phyloP scores from a whole-genome alignment of 1,140 invertebrate genomes.

The Nylanderia fulva region DNA sequence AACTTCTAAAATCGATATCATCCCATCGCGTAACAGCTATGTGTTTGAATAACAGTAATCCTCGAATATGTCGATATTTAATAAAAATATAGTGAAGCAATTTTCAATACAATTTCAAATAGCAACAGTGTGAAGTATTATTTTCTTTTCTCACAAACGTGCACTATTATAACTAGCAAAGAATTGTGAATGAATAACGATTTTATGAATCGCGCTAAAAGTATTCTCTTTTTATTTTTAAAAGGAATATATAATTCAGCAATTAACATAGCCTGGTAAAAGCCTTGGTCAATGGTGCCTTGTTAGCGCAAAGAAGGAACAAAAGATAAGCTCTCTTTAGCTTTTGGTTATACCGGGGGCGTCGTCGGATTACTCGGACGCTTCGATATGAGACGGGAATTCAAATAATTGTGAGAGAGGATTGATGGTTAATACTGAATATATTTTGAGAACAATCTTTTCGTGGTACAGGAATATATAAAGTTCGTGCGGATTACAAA shows the following conservation, averaged over 20 bases:
- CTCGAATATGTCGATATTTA: conserved; percentile 59
- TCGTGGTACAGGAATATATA: too few relatives aligned
- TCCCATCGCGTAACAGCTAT: conserved; percentile 44
- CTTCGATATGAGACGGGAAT: too few relatives aligned
- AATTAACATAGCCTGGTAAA: conserved; percentile 78
- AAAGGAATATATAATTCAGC: conserved; percentile 79
- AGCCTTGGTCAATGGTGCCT: conserved; percentile 78
- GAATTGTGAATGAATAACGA: neutral
- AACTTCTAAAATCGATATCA: conserved; percentile 59
- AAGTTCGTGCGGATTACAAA: too few relatives aligned
- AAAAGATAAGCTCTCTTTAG: too few relatives aligned
- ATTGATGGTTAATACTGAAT: too few relatives aligned
- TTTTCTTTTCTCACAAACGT: conserved; percentile 12
- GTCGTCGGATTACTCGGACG: too few relatives aligned
- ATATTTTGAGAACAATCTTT: too few relatives aligned
- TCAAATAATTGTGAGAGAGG: too few relatives aligned
- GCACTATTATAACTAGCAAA: neutral
- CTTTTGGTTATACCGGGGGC: too few relatives aligned
- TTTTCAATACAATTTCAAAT: conserved; percentile 48
- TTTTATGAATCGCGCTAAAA: neutral
- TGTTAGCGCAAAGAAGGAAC: conserved; percentile 82
- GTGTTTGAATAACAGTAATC: conserved; percentile 60
- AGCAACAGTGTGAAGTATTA: conserved; percentile 20
- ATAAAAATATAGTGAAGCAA: conserved; percentile 48
- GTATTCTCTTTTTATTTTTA: conserved; percentile 39